Base-by-base conservation (phyloP, 2,888 invertebrate genomes). In the Rhimphoctona megacephalus region DNA sequence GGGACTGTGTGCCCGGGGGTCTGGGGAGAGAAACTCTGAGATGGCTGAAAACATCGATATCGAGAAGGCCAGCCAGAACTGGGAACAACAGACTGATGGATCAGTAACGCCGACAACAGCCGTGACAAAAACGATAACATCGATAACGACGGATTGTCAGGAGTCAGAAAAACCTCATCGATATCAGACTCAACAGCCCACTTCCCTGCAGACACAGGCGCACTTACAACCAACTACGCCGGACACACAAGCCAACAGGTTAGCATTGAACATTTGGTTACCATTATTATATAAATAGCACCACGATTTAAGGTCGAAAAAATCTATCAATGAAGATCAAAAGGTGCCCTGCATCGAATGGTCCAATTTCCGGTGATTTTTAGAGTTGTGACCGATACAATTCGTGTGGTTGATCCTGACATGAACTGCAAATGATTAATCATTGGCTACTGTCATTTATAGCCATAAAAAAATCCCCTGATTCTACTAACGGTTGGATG, bases 21-120 rank as follows among this genome's bases (percentile, higher is more conserved):
- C 67, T 84, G 84, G 57, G 57, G 88, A 83, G 80, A 81, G 77
- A 81, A 85, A 83, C 85, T 61, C 54, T 73, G 88, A 89, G 46
- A 93, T 93, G 92, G 90, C 93, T 11, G 92, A 91, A 77, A 91
- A 90, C 84, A 90, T 89, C 79, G 87, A 88, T 83, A 85, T 87
- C 85, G 87, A 85, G 61, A 79, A 76, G 69, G 70, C 85, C 14
- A 80, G 61, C 25, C 85, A 87, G 8, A 82, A 79, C 57, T 39
- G 46, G 46, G 85, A 81, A 30, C 74, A 81, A 52, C 57, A 73
- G 36, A 88, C 74, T 11, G 54, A 49, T 39, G 61, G 30, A 39
- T 64, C 84, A n/a, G 61, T 70, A 2, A 74, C 54, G 22, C 66
- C 77, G 39, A 61, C 81, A 7, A 73, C 78, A 54, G 57, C 76